phyloP scores from a whole-genome alignment of 2,113 vertebrate genomes.

The Melanostigma gelatinosum region DNA sequence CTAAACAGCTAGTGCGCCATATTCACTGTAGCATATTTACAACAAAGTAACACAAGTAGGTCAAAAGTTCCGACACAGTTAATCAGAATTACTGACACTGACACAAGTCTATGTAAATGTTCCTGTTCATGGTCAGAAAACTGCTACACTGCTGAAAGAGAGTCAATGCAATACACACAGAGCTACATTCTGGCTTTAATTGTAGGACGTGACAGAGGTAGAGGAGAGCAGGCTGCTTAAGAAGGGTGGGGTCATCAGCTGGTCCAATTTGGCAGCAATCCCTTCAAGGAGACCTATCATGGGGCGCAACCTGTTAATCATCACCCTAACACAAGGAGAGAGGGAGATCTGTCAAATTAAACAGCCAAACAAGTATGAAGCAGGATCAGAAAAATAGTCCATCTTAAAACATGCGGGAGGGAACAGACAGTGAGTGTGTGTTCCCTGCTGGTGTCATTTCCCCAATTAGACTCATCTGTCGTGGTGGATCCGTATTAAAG shows the following conservation, averaged over 20 bases:
- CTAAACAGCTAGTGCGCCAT: neutral
- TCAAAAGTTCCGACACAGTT: neutral
- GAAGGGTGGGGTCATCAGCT: too few relatives aligned
- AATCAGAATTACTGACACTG: too few relatives aligned
- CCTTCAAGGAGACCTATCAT: neutral
- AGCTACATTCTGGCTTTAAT: neutral
- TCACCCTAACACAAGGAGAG: neutral
- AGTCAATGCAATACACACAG: neutral
- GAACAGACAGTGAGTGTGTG: conserved; percentile 15
- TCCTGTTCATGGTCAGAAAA: neutral
- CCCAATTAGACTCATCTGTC: conserved; percentile 57
- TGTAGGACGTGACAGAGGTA: neutral
- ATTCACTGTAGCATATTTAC: neutral
- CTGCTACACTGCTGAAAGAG: neutral
- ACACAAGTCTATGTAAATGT: neutral
- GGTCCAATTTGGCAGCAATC: neutral
- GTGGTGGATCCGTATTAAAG: conserved; percentile 48
- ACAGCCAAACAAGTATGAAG: neutral
- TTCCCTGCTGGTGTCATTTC: conserved; percentile 47
- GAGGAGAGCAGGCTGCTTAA: neutral
- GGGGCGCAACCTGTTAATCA: neutral
- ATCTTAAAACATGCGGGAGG: conserved; percentile 27
- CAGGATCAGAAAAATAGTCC: neutral
- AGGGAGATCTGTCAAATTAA: neutral
- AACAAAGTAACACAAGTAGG: neutral